phyloP scores from a whole-genome alignment of 2,888 invertebrate genomes.

The Thumatha senex region DNA sequence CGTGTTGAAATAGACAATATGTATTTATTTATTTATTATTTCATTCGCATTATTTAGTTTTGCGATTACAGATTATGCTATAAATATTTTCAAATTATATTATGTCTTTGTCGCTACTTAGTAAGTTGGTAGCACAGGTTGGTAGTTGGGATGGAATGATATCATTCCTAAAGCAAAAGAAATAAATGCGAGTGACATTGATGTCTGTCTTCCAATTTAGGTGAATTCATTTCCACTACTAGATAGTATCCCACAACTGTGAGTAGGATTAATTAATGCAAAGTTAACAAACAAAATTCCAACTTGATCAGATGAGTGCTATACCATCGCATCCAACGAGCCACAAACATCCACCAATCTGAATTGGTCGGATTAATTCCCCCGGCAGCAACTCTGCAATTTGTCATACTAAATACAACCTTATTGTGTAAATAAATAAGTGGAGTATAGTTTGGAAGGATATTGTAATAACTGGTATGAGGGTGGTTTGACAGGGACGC shows the following conservation, averaged over 20 bases:
- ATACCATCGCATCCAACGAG: slow-evolving; percentile 14
- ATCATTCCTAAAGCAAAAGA: too few species aligned
- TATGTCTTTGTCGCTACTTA: too few species aligned
- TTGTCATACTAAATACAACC: neutral
- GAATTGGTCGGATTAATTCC: slow-evolving; percentile 35
- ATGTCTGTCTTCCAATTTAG: too few species aligned
- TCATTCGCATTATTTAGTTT: too few species aligned
- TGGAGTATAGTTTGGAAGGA: neutral
- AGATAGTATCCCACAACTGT: neutral
- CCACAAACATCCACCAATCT: slow-evolving; percentile 28
- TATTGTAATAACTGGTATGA: slow-evolving; percentile 9
- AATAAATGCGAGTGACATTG: too few species aligned
- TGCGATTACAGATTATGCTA: too few species aligned
- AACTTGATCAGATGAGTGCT: slow-evolving; percentile 13
- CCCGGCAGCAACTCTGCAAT: slow-evolving; percentile 7
- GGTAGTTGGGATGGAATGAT: too few species aligned
- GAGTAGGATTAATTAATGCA: slow-evolving; percentile 14
- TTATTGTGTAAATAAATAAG: neutral
- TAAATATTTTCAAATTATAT: too few species aligned
- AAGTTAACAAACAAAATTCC: slow-evolving; percentile 15
- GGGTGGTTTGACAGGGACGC: slow-evolving; percentile 20
- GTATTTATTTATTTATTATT: too few species aligned
- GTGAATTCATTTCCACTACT: neutral
- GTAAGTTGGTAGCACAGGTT: too few species aligned
- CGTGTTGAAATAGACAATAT: too few species aligned